These are phyloP conservation scores for Coptotermes formosanus DNA, from an alignment of 1,140 invertebrate species.

Conservation along the genomic window DNA sequence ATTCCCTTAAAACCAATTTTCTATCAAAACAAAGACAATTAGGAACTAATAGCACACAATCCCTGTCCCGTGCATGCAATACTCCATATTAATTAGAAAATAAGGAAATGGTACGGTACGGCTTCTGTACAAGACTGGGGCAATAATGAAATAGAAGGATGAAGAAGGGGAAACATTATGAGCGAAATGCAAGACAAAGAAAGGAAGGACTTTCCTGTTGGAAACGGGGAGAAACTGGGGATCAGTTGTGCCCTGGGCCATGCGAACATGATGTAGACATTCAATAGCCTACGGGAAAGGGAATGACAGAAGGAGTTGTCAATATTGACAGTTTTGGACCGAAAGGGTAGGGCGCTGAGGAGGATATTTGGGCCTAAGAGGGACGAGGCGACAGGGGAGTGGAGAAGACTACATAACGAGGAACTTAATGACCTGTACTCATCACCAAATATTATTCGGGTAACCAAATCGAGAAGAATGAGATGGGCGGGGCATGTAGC, in stretches of 20 bases:
- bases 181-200: too few relatives aligned
- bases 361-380: too few relatives aligned
- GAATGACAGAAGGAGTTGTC: background rate
- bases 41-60: background rate
- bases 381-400: too few relatives aligned
- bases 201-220: too few relatives aligned
- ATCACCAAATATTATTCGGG: too few relatives aligned
- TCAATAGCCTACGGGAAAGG: background rate
- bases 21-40: conserved; percentile 11
- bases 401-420: too few relatives aligned
- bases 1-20: background rate
- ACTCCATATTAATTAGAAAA: background rate
- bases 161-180: background rate
- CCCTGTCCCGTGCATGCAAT: background rate
- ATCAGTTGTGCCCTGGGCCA: background rate
- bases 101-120: background rate
- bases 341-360: too few relatives aligned
- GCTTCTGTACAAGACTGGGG: background rate
- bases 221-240: background rate
- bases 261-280: background rate
- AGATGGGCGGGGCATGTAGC: too few relatives aligned
- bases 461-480: too few relatives aligned
- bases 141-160: background rate
- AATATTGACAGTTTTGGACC: background rate
- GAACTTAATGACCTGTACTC: too few relatives aligned